Evolutionary conservation across 2,113 vertebrate species (phyloP).

Genomic region (Clupea harengus): DNA sequence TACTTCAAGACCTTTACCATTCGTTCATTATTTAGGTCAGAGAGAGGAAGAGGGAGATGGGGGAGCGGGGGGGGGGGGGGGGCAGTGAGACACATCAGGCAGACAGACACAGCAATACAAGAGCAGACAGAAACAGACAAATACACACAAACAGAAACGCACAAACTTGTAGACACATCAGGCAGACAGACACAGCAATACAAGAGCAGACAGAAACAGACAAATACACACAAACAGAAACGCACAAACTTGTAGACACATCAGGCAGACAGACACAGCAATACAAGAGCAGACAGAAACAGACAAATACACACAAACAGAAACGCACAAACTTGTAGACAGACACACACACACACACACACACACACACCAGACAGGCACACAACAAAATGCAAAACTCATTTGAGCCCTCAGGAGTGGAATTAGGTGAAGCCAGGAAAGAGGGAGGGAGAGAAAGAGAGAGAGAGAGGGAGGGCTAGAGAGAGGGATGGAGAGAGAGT

Average conservation of each 20-base stretch:
- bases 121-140: background rate
- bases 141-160: conserved; percentile 20
- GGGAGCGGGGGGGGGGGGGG: background rate
- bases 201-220: background rate
- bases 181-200: background rate
- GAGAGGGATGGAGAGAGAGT: conserved; percentile 38
- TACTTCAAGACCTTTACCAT: conserved; percentile 61
- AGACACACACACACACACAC: background rate
- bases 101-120: background rate
- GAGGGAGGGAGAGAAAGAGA: background rate
- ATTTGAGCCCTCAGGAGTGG: background rate
- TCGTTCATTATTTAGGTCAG: conserved; percentile 63
- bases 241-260: conserved; percentile 17
- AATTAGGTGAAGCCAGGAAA: background rate
- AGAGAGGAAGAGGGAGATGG: conserved; percentile 36
- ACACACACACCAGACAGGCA: background rate
- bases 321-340: conserved; percentile 20
- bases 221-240: conserved; percentile 15
- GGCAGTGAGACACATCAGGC: background rate
- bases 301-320: background rate
- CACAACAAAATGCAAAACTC: background rate
- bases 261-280: background rate
- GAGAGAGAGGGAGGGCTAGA: conserved; percentile 13
- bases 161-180: conserved; percentile 11
- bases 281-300: background rate